These are phyloP conservation scores for Cheilosia scutellata DNA, from an alignment of 2,888 invertebrate genomes.

Conservation along the genomic window DNA sequence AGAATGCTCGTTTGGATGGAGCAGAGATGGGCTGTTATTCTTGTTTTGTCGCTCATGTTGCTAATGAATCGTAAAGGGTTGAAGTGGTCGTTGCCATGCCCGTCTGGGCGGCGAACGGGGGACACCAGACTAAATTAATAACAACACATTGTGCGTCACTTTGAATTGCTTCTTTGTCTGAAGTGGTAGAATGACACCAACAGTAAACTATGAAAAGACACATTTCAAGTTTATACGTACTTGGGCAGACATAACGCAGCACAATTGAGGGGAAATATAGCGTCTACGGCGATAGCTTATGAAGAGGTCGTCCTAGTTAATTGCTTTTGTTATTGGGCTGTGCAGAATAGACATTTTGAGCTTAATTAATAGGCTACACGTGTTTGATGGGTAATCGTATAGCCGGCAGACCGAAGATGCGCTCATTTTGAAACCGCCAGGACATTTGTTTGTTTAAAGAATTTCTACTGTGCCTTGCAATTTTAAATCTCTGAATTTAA, in stretches of 20 bases:
- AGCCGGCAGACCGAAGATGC: background rate
- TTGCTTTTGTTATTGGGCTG: slow-evolving; percentile 27
- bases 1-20: slow-evolving; percentile 34
- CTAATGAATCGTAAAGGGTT: slow-evolving; percentile 49
- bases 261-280: background rate
- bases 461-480: too few relatives aligned
- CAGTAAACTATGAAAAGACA: slow-evolving; percentile 20
- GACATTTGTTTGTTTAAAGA: too few relatives aligned
- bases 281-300: background rate
- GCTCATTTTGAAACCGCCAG: background rate
- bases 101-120: background rate
- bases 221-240: slow-evolving; percentile 15
- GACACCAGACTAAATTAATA: slow-evolving; percentile 50
- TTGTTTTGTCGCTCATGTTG: slow-evolving; percentile 24
- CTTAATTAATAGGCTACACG: slow-evolving; percentile 20
- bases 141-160: slow-evolving; percentile 48
- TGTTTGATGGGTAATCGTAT: background rate
- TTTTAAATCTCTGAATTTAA: too few relatives aligned
- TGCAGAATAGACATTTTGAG: slow-evolving; percentile 2
- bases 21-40: slow-evolving; percentile 18
- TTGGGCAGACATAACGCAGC: background rate
- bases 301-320: slow-evolving; percentile 22
- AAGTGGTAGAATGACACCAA: slow-evolving; percentile 5
- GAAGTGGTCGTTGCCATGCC: slow-evolving; percentile 9
- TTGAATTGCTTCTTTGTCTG: slow-evolving; percentile 31